Evolutionary conservation across 2,888 invertebrate genomes (phyloP), one percentile per base, ranked within the genome.

Genomic region (Mechanitis messenoides): DNA sequence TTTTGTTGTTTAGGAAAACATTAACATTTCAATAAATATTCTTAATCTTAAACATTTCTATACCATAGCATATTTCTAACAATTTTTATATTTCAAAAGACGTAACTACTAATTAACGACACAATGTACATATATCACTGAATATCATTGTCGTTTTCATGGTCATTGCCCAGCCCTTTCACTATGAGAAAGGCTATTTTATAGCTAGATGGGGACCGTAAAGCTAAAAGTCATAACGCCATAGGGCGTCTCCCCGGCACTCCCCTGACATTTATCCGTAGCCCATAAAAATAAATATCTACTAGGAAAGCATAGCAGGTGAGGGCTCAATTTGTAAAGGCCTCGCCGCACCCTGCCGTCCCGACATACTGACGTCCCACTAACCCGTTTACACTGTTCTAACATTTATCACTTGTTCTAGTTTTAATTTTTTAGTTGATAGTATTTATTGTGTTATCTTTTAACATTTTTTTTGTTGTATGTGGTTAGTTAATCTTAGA

Each of bases 231-330:
- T 74, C 78, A 77, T 81, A 80, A 80, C 61, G 76, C 78, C 74
- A 75, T 58, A 68, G 72, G 77, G 77, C 75, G 80, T 80, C 83
- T 78, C 83, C 83, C 82, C 74, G 77, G 79, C 88, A 83, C 88
- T 81, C 88, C 87, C 87, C 81, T 87, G 87, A 80, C 88, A 87
- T 87, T 88, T 89, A 83, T 81, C 82, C 84, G 79, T 79, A 82
- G 83, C 83, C 85, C 88, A 87, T 89, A 89, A 89, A 89, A 89
- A 87, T 86, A 87, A 86, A 87, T 84, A 83, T 83, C 81, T 83
- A 87, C 87, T 80, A 86, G 88, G 85, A 81, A 73, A 83, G 73
- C 85, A 88, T 83, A 71, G 77, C 74, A 68, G 68, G 76, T 71
- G 74, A 79, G 81, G 83, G 84, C 76, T 79, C 75, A 74, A 77